Evolutionary conservation across 2,888 invertebrate species (phyloP).

Genomic region (Rhingia rostrata): DNA sequence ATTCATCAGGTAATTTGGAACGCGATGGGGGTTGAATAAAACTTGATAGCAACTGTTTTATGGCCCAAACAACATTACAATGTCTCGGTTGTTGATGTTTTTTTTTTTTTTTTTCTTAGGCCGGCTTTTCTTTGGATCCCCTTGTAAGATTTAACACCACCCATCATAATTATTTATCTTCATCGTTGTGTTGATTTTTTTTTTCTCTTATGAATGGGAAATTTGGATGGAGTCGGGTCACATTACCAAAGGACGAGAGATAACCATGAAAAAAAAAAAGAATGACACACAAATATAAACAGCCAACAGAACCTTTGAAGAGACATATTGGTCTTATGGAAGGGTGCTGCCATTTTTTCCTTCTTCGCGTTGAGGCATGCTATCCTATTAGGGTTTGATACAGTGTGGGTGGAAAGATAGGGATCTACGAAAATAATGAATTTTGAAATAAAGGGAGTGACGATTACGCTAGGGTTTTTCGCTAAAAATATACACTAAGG

Average conservation of each 20-base stretch:
- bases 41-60: slow-evolving; percentile 51
- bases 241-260: slow-evolving; percentile 21
- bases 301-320: background rate
- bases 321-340: background rate
- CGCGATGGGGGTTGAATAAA: background rate
- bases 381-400: too few relatives aligned
- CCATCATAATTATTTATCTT: slow-evolving; percentile 52
- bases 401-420: too few relatives aligned
- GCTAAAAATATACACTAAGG: too few relatives aligned
- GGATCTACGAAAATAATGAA: too few relatives aligned
- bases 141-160: slow-evolving; percentile 19
- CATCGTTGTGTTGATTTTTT: slow-evolving; percentile 25
- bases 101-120: slow-evolving; percentile 3
- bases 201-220: slow-evolving; percentile 23
- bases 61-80: slow-evolving; percentile 53
- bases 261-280: slow-evolving; percentile 35
- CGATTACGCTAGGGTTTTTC: too few relatives aligned
- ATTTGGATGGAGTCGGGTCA: slow-evolving; percentile 15
- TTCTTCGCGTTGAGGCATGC: too few relatives aligned
- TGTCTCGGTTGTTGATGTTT: slow-evolving; percentile 19
- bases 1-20: slow-evolving; percentile 57
- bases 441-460: too few relatives aligned
- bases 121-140: background rate
- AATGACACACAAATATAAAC: slow-evolving; percentile 16
- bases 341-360: too few relatives aligned